phyloP scores from a whole-genome alignment of 1,140 invertebrate species.

The Nebria ingens region DNA sequence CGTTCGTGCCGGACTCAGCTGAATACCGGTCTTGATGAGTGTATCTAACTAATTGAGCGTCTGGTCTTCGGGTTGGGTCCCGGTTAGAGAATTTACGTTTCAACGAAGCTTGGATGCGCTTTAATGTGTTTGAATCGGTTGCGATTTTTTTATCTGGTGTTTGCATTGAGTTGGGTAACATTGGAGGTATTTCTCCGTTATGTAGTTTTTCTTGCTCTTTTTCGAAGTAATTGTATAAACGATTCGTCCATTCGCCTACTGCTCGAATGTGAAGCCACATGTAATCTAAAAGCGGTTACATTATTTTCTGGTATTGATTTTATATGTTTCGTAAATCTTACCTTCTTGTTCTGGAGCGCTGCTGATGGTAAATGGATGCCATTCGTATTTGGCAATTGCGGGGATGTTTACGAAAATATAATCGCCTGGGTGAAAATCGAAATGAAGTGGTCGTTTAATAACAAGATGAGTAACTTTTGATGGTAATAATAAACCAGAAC shows the following conservation, averaged over 20 bases:
- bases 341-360: constrained; percentile 90
- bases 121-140: constrained; percentile 28
- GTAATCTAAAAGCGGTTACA: constrained; percentile 50
- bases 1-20: not conserved
- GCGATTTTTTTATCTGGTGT: constrained; percentile 9
- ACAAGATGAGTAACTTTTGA: constrained; percentile 80
- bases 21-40: constrained; percentile 47
- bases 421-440: constrained; percentile 86
- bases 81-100: constrained; percentile 41
- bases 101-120: constrained; percentile 40
- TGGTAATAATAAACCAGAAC: constrained; percentile 72
- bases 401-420: constrained; percentile 93
- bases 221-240: constrained; percentile 81
- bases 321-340: constrained; percentile 29
- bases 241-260: constrained; percentile 91
- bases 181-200: constrained; percentile 41
- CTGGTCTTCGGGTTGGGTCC: constrained; percentile 30
- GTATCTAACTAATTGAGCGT: constrained; percentile 39
- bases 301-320: constrained; percentile 8
- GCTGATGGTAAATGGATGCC: constrained; percentile 96
- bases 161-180: constrained; percentile 18
- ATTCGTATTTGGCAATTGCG: constrained; percentile 84
- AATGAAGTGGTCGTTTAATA: constrained; percentile 74
- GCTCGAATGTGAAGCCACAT: constrained; percentile 90
- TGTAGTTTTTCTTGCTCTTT: constrained; percentile 64